These are phyloP conservation scores for Rotaria socialis DNA, from an alignment of 2,888 invertebrate genomes.

Conservation along the genomic window DNA sequence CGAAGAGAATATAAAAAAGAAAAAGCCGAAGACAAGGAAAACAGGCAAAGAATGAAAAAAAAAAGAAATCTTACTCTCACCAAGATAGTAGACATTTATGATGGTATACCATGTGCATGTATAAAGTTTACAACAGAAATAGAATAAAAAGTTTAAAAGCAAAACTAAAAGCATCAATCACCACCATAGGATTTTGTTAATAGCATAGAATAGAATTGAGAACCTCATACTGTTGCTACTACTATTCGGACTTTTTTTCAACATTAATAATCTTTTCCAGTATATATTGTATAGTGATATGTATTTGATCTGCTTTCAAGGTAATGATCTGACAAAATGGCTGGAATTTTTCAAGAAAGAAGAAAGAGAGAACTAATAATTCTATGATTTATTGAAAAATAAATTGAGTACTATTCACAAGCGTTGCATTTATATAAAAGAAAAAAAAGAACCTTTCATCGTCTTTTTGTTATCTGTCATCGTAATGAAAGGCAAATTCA, in stretches of 20 bases:
- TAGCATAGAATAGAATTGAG: background rate
- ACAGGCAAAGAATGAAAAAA: background rate
- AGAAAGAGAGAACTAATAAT: background rate
- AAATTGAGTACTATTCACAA: background rate
- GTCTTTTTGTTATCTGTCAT: background rate
- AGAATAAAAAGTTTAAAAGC: background rate
- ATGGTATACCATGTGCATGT: background rate
- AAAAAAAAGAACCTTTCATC: background rate
- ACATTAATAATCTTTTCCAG: too few relatives aligned
- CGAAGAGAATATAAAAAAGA: background rate
- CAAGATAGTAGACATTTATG: slow-evolving; percentile 26
- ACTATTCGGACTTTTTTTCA: background rate
- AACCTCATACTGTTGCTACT: background rate
- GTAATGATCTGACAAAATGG: background rate
- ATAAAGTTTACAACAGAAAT: background rate
- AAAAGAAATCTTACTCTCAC: slow-evolving; percentile 11
- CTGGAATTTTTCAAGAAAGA: background rate
- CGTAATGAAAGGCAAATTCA: background rate
- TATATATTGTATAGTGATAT: background rate
- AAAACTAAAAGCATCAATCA: background rate
- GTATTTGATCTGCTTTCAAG: slow-evolving; percentile 1
- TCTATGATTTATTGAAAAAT: background rate
- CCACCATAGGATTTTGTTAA: background rate
- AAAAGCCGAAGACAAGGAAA: background rate
- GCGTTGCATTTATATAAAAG: background rate